phyloP scores from a whole-genome alignment of 2,113 vertebrate genomes.

The Sylvilagus bachmani region DNA sequence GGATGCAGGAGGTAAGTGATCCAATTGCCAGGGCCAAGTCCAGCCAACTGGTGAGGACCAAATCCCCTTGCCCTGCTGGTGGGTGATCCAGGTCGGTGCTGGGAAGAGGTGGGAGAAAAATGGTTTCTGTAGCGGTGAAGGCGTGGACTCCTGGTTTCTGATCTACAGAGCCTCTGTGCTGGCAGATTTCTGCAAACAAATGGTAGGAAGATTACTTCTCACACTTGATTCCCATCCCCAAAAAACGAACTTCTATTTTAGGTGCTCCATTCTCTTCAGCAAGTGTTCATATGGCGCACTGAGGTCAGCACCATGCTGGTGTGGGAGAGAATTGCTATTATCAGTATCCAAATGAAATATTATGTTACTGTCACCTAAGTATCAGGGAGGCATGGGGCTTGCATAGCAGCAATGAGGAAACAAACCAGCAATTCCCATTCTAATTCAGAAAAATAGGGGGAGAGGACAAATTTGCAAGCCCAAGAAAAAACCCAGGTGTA shows the following conservation, averaged over 20 bases:
- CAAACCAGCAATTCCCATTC: background rate
- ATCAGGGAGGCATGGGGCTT: background rate
- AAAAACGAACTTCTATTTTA: constrained; percentile 64
- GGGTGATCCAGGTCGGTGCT: too few relatives aligned
- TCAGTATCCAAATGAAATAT: constrained; percentile 34
- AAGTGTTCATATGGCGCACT: constrained; percentile 42
- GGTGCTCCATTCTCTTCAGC: constrained; percentile 39
- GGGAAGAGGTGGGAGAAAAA: background rate
- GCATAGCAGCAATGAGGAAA: background rate
- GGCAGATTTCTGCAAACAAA: constrained; percentile 44
- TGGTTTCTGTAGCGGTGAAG: background rate
- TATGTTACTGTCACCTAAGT: constrained; percentile 32
- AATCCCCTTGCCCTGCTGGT: background rate
- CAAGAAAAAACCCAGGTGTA: background rate
- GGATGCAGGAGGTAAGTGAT: background rate
- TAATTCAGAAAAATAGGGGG: constrained; percentile 7
- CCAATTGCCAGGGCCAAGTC: background rate
- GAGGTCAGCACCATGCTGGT: constrained; percentile 6
- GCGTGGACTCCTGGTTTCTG: background rate
- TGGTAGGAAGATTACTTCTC: constrained; percentile 56
- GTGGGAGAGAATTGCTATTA: constrained; percentile 3
- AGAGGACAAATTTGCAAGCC: background rate
- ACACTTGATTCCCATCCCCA: constrained; percentile 35
- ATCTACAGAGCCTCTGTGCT: background rate
- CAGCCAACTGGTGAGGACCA: background rate